Evolutionary conservation across 2,113 vertebrate genomes (phyloP).

Genomic region (Pollimyrus isidori): DNA sequence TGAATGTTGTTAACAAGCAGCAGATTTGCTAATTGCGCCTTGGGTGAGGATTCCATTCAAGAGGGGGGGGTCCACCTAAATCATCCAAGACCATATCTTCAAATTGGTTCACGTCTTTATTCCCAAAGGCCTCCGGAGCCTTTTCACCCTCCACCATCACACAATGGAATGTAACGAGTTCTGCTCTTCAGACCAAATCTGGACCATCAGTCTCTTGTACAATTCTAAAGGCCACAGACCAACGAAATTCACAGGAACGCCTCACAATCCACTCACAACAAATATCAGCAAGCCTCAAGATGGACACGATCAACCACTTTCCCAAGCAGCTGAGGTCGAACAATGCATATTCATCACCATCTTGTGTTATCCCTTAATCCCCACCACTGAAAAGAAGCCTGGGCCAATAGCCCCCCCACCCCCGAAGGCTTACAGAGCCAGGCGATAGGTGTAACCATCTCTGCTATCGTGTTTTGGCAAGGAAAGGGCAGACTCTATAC

Average conservation of each 20-base stretch:
- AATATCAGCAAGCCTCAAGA: not conserved
- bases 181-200: not conserved
- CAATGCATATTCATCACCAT: conserved; percentile 31
- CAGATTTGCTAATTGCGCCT: not conserved
- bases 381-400: conserved; percentile 29
- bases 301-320: conserved; percentile 28
- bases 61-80: not conserved
- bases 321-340: conserved; percentile 23
- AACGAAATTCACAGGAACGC: not conserved
- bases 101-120: not conserved
- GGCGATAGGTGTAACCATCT: not conserved
- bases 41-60: not conserved
- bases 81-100: not conserved
- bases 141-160: not conserved
- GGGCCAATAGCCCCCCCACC: conserved; percentile 23
- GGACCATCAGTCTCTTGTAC: not conserved
- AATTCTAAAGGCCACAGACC: not conserved
- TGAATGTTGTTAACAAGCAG: not conserved
- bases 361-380: conserved; percentile 43
- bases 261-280: not conserved
- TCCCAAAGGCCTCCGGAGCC: not conserved
- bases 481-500: conserved; percentile 19
- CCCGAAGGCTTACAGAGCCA: conserved; percentile 21
- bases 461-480: conserved; percentile 12
- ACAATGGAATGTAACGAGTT: not conserved